Evolutionary conservation across 1,140 invertebrate genomes (phyloP), one percentile per base, ranked within the genome.

Genomic region (Pantala flavescens): DNA sequence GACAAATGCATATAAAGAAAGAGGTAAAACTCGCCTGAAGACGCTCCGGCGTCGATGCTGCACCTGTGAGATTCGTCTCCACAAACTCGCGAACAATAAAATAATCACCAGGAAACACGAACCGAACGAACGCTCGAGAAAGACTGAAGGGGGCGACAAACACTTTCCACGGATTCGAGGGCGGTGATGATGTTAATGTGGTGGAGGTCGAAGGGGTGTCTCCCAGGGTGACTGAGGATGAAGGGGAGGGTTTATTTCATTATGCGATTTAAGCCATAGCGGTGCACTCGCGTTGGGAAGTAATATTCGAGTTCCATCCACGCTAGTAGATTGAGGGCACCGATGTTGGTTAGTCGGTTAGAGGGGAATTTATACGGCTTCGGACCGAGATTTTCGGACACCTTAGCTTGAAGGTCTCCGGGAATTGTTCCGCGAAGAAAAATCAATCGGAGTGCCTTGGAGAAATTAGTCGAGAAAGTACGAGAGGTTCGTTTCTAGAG

Each of bases 251-350:
- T 71, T 24, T 71, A 24, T 71, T 71, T 16, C 23, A 71, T 71
- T 24, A 71, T 71, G 71, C n/a, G 28, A 71, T 71, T 21, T 24
- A 24, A 36, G 71, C 28, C 23, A 71, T 36, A 71, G 71, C 16
- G 28, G 28, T 71, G 71, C 71, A 24, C 71, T 63, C n/a, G 3
- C 28, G 12, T 1, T 19, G 49, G 49, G 49, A 63, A 63, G 49
- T 16, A 3, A 21, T 14, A 19, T 63, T 16, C 49, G 49, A 16
- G 49, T 63, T 21, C 49, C 49, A 19, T 7, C 49, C 14, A 49
- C 43, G 9, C 43, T 16, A 49, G 43, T 36, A 9, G 2, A 36
- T 36, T 36, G 28, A 36, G 49, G 49, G 49, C 49, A 14, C 49
- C 49, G 2, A 63, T 63, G 49, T 63, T 63, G 49, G 49, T 63